Evolutionary conservation across 2,113 vertebrate genomes (phyloP).

Genomic region (Macquaria ambigua): DNA sequence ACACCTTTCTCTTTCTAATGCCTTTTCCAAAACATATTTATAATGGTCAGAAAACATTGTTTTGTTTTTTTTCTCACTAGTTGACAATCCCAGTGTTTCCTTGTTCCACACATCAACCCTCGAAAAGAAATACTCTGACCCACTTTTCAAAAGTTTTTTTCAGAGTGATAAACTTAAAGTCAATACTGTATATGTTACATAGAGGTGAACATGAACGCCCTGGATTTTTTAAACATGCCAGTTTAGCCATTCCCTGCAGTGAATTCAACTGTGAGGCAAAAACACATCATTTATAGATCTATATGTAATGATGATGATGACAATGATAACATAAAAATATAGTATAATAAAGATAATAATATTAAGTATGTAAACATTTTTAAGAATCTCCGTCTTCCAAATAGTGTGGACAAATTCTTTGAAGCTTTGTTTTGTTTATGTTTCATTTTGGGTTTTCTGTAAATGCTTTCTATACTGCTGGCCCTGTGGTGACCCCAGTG

Average conservation of each 20-base stretch:
- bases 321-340: slow-evolving; percentile 70
- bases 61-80: slow-evolving; percentile 37
- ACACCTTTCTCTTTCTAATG: slow-evolving; percentile 60
- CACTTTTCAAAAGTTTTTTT: slow-evolving; percentile 45
- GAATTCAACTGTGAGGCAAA: slow-evolving; percentile 63
- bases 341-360: slow-evolving; percentile 76
- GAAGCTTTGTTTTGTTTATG: slow-evolving; percentile 62
- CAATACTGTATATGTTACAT: slow-evolving; percentile 53
- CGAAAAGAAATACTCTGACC: slow-evolving; percentile 39
- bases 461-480: slow-evolving; percentile 81
- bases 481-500: slow-evolving; percentile 62
- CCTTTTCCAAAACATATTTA: slow-evolving; percentile 67
- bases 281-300: slow-evolving; percentile 72
- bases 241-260: slow-evolving; percentile 62
- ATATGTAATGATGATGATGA: slow-evolving; percentile 70
- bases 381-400: slow-evolving; percentile 86
- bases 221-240: slow-evolving; percentile 43
- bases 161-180: slow-evolving; percentile 31
- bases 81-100: slow-evolving; percentile 70
- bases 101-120: slow-evolving; percentile 48
- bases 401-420: slow-evolving; percentile 76
- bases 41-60: slow-evolving; percentile 36
- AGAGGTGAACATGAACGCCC: slow-evolving; percentile 40
- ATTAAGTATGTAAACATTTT: slow-evolving; percentile 80
- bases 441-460: slow-evolving; percentile 65